These are phyloP conservation scores for Atopsyche davidsoni DNA, from an alignment of 1,140 invertebrate species.

Conservation along the genomic window DNA sequence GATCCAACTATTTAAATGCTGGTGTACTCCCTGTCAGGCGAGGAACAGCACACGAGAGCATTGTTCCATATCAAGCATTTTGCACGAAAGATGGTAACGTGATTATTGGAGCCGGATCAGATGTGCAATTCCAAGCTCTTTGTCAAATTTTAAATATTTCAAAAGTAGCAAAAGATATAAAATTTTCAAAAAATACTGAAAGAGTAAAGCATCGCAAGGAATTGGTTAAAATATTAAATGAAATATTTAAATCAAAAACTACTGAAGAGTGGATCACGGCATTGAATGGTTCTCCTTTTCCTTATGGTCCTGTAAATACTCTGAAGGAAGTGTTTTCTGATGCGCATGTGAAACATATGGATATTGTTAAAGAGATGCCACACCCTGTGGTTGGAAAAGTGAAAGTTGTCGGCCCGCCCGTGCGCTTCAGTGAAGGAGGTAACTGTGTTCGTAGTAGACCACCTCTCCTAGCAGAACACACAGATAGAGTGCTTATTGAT, in stretches of 20 bases:
- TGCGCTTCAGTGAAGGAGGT: slow-evolving; percentile 66
- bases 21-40: slow-evolving; percentile 68
- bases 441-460: slow-evolving; percentile 70
- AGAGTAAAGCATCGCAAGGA: slow-evolving; percentile 72
- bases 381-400: slow-evolving; percentile 67
- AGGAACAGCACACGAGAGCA: slow-evolving; percentile 90
- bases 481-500: slow-evolving; percentile 63
- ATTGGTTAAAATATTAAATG: slow-evolving; percentile 58
- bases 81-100: slow-evolving; percentile 75
- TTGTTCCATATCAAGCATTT: slow-evolving; percentile 92
- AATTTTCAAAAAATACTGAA: slow-evolving; percentile 65
- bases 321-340: slow-evolving; percentile 83
- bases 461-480: slow-evolving; percentile 84
- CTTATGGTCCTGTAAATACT: slow-evolving; percentile 85
- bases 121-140: slow-evolving; percentile 68
- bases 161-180: slow-evolving; percentile 55
- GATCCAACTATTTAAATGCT: slow-evolving; percentile 85
- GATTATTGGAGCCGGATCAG: slow-evolving; percentile 77
- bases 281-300: slow-evolving; percentile 72
- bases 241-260: slow-evolving; percentile 59
- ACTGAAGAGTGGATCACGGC: slow-evolving; percentile 70
- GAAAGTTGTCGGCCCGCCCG: slow-evolving; percentile 81
- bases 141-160: slow-evolving; percentile 58
- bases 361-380: slow-evolving; percentile 68
- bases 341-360: slow-evolving; percentile 71